Conservation (phyloP, 2,888 invertebrate genomes). For the Elysia crispata region DNA sequence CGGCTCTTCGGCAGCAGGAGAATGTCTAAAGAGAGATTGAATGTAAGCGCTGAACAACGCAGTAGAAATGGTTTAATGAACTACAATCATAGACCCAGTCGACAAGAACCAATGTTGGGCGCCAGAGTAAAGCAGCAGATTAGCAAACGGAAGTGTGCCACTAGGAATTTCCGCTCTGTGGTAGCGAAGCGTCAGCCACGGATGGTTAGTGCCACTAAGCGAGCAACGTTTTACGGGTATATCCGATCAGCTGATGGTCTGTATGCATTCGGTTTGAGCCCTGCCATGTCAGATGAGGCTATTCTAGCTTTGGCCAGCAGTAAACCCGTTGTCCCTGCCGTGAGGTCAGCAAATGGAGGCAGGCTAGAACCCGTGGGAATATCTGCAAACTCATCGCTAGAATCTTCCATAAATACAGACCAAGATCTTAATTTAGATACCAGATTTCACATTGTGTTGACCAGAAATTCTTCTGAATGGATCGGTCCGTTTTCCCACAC, state of each 20-base stretch:
- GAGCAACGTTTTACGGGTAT: constrained; percentile 21
- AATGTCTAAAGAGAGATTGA: no score
- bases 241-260: constrained; percentile 35
- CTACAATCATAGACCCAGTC: no score
- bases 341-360: not conserved
- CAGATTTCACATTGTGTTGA: constrained; percentile 16
- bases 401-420: not conserved
- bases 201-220: constrained; percentile 10
- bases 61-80: no score
- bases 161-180: constrained; percentile 17
- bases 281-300: no score
- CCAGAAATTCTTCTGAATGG: constrained; percentile 34
- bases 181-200: not conserved
- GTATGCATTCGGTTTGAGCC: constrained; percentile 34
- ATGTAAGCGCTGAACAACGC: no score
- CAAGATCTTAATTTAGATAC: not conserved
- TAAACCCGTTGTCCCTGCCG: not conserved
- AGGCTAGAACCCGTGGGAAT: not conserved
- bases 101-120: no score
- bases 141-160: not conserved
- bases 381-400: not conserved
- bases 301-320: no score
- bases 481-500: constrained; percentile 40
- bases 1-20: not conserved
- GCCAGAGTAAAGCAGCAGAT: no score